Evolutionary conservation across 2,797 vertebrate species (phyloP).

Genomic region (Urosaurus nigricauda): DNA sequence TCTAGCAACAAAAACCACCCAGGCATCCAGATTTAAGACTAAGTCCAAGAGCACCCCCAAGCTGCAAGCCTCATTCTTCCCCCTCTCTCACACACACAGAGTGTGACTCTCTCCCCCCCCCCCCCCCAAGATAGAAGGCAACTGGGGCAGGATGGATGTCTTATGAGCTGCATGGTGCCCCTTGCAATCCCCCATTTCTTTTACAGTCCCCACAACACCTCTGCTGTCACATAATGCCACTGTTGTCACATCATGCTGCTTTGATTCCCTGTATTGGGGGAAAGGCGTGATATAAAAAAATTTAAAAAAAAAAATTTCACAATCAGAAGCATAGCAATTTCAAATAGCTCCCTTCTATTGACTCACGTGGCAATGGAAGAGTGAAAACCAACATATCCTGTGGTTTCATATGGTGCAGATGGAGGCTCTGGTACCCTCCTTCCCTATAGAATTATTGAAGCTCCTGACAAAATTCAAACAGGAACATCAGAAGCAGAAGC

Average conservation of each 20-base stretch:
- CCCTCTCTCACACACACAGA: too few species aligned
- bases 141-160: background rate
- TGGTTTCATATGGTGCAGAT: background rate
- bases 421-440: background rate
- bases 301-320: too few species aligned
- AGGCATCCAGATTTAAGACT: background rate
- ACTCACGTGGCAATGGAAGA: background rate
- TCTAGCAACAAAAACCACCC: background rate
- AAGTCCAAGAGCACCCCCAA: background rate
- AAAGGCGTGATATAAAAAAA: too few species aligned
- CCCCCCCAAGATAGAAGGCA: too few species aligned
- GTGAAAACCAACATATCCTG: background rate
- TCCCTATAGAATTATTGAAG: background rate
- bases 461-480: background rate
- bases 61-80: background rate
- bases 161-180: background rate
- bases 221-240: background rate
- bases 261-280: too few species aligned
- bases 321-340: background rate
- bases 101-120: too few species aligned
- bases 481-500: background rate
- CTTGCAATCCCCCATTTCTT: background rate
- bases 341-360: background rate
- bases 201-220: background rate
- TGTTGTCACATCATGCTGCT: too few species aligned